These are phyloP conservation scores for Sebastiscus albofasciatus DNA, from an alignment of 2,797 vertebrate species.

Conservation along the genomic window DNA sequence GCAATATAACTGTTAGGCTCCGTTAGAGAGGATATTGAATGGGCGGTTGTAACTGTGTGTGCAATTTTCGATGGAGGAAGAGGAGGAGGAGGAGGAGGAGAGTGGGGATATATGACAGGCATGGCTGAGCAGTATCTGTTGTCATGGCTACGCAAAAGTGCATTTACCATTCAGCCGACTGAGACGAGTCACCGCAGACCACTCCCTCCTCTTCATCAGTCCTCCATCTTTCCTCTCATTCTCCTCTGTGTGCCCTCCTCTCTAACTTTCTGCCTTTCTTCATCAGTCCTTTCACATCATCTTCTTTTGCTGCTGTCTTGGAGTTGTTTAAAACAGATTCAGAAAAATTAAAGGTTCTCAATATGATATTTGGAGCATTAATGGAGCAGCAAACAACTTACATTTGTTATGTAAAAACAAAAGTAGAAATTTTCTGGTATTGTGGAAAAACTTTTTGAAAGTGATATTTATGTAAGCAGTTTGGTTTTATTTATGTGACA, in stretches of 20 bases:
- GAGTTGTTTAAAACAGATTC: background rate
- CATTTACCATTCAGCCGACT: slow-evolving; percentile 31
- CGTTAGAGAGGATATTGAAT: slow-evolving; percentile 18
- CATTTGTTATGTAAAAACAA: too few species aligned
- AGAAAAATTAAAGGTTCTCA: background rate
- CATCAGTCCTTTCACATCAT: background rate
- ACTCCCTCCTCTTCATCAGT: slow-evolving; percentile 4
- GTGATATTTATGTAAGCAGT: background rate
- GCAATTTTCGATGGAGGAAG: slow-evolving; percentile 2
- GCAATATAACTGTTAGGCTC: background rate
- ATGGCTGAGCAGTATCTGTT: slow-evolving; percentile 70
- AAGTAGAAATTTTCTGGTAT: background rate
- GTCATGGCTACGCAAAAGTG: slow-evolving; percentile 66
- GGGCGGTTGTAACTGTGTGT: background rate
- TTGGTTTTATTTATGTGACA: background rate
- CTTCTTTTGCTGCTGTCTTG: background rate
- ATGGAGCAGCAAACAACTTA: too few species aligned
- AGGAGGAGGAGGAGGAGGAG: slow-evolving; percentile 7
- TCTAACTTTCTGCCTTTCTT: background rate
- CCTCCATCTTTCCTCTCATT: background rate
- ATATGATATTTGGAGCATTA: too few species aligned
- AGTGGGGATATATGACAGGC: slow-evolving; percentile 37
- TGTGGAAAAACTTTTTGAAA: background rate
- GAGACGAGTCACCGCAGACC: slow-evolving; percentile 27
- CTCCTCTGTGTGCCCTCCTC: background rate